These are phyloP conservation scores for Hippocampus guttulatus DNA, from an alignment of 2,113 vertebrate species.

Conservation along the genomic window DNA sequence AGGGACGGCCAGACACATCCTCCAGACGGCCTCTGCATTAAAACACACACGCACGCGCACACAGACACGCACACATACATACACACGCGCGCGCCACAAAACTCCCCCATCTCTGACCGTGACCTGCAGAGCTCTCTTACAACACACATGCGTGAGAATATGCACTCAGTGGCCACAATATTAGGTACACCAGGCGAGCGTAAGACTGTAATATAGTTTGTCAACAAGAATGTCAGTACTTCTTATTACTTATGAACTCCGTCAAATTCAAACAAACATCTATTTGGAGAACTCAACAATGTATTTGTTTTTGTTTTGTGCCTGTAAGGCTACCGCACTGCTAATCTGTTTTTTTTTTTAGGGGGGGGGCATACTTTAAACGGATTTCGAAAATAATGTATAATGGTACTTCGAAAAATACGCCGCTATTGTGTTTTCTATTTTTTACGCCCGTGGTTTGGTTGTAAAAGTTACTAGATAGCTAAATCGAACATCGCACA, in stretches of 20 bases:
- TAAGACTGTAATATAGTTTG: not conserved
- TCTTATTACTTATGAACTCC: not conserved
- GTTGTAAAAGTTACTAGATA: not conserved
- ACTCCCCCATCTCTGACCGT: slow-evolving; percentile 1
- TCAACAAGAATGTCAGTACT: not conserved
- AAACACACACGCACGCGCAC: not conserved
- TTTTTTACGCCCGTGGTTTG: too few relatives aligned
- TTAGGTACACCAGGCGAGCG: not conserved
- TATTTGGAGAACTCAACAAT: not conserved
- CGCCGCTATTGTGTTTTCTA: too few relatives aligned
- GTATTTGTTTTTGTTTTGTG: not conserved
- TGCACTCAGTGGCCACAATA: not conserved
- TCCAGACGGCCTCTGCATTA: slow-evolving; percentile 11
- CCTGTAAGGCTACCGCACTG: too few relatives aligned
- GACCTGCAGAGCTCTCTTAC: not conserved
- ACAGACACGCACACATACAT: too few relatives aligned
- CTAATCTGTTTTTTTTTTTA: too few relatives aligned
- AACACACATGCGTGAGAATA: not conserved
- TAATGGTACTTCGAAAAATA: too few relatives aligned
- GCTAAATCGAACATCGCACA: not conserved
- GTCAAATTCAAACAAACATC: not conserved
- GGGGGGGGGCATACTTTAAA: too few relatives aligned
- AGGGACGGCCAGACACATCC: not conserved
- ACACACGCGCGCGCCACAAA: not conserved
- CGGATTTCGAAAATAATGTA: too few relatives aligned